Percentiles rank a stretch among this genome's conserved stretches.
Evolutionary conservation across 2,113 vertebrate species (phyloP).

Genomic region (Mesitornis unicolor): DNA sequence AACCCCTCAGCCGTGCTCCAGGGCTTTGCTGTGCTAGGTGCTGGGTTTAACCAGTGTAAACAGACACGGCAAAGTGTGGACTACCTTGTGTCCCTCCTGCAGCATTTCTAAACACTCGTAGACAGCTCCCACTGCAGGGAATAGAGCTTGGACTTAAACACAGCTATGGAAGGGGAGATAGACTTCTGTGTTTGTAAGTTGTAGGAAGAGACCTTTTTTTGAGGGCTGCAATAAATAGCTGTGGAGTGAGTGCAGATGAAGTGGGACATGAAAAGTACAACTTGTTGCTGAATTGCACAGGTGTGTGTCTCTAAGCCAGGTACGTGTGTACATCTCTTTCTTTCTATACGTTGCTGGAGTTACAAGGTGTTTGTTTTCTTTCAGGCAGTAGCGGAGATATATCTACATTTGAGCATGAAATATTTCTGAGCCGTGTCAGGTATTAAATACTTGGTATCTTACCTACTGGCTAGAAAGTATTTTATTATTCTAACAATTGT

Average conservation of each 20-base stretch:
- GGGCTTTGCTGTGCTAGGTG: background rate
- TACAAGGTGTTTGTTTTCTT: background rate
- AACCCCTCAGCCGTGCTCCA: background rate
- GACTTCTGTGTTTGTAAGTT: background rate
- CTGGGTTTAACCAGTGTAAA: background rate
- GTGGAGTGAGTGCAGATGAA: constrained; percentile 25
- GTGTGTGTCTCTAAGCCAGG: constrained; percentile 39
- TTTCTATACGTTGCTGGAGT: background rate
- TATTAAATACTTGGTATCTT: background rate
- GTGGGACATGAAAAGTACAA: constrained; percentile 1
- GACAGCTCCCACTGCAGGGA: background rate
- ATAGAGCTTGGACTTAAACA: background rate
- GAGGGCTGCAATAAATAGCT: background rate
- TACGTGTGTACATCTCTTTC: background rate
- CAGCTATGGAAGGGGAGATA: background rate
- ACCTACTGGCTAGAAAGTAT: background rate
- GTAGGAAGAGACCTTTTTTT: background rate
- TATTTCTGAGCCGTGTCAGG: background rate
- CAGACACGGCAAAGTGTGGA: background rate
- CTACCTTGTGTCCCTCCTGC: background rate
- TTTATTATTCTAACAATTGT: background rate
- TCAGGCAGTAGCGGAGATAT: background rate
- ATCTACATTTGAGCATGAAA: background rate
- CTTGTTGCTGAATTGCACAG: constrained; percentile 26
- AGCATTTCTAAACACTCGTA: background rate